A percentile compares a stretch with the other conserved stretches of the same genome.
These are phyloP conservation scores for Deilephila elpenor DNA, from an alignment of 2,888 invertebrate genomes.

Conservation along the genomic window DNA sequence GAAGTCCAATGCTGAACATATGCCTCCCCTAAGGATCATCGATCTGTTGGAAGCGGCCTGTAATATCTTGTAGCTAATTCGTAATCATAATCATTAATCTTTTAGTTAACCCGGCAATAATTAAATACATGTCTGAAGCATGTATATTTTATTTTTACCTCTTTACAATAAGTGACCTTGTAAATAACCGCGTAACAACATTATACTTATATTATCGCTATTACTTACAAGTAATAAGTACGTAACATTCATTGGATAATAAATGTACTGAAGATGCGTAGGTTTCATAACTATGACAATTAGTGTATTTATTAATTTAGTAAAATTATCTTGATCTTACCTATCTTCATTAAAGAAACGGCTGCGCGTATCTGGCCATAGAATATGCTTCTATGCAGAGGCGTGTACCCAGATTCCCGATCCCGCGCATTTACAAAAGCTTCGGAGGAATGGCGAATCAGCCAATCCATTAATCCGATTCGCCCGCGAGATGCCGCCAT, in stretches of 20 bases:
- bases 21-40: too few relatives aligned
- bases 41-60: too few relatives aligned
- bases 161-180: neutral
- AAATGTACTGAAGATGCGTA: too few relatives aligned
- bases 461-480: slow-evolving; percentile 88
- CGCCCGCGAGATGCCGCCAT: slow-evolving; percentile 91
- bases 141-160: too few relatives aligned
- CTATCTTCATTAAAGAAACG: slow-evolving; percentile 87
- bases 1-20: too few relatives aligned
- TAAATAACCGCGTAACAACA: neutral
- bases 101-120: too few relatives aligned
- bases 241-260: too few relatives aligned
- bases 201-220: neutral
- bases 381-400: slow-evolving; percentile 92
- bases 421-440: slow-evolving; percentile 88
- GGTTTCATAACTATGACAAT: too few relatives aligned
- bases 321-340: slow-evolving; percentile 61
- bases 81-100: too few relatives aligned
- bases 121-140: too few relatives aligned
- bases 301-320: neutral
- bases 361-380: slow-evolving; percentile 92
- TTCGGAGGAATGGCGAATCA: slow-evolving; percentile 84
- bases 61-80: too few relatives aligned
- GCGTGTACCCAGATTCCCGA: slow-evolving; percentile 90
- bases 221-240: neutral